Conservation (phyloP, 2,113 vertebrate genomes). For the Callipepla californica region DNA sequence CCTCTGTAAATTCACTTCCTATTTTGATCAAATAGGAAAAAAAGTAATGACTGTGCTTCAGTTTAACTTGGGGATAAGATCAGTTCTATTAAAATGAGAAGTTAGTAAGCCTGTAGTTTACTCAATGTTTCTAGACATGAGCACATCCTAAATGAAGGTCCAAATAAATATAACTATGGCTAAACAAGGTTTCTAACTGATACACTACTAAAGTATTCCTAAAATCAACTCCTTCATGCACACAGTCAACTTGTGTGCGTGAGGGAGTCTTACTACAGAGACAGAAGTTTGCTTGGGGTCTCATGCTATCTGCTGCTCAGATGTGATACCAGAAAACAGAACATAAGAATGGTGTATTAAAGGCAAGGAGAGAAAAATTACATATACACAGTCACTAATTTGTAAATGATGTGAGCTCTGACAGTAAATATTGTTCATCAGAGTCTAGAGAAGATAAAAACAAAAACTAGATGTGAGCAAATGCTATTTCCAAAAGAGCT, state of each 20-base stretch:
- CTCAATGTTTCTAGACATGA: background rate
- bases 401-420: background rate
- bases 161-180: background rate
- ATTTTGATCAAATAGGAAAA: background rate
- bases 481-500: background rate
- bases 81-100: background rate
- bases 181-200: background rate
- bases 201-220: background rate
- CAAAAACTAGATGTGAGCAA: background rate
- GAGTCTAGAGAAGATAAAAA: background rate
- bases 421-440: background rate
- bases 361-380: background rate
- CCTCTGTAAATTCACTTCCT: fast-evolving
- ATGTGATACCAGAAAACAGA: background rate
- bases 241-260: too few species aligned
- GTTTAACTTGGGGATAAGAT: background rate
- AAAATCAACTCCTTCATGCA: background rate
- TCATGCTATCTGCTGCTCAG: background rate
- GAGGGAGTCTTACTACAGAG: background rate
- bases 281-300: fast-evolving
- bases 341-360: background rate
- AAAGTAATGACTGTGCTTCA: background rate
- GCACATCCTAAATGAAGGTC: background rate
- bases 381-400: background rate
- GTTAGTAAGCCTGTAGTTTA: background rate